phyloP scores from a whole-genome alignment of 2,113 vertebrate species.

The Halcyon senegalensis region DNA sequence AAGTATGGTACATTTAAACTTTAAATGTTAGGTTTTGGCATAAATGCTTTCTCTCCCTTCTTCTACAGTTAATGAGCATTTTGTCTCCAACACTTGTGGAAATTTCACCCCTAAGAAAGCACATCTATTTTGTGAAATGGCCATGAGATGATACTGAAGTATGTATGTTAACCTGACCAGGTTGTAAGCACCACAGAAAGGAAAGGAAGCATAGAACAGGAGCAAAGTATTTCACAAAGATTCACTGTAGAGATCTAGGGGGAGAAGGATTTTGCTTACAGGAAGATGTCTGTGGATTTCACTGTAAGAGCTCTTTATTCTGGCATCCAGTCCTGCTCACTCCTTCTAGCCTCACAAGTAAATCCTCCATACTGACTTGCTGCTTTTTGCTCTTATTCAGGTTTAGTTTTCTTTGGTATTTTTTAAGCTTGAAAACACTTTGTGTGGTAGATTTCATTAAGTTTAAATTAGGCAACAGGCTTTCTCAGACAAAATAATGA shows the following conservation, averaged over 20 bases:
- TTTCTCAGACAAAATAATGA: not conserved
- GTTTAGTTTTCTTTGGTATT: not conserved
- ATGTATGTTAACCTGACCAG: not conserved
- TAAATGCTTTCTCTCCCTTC: not conserved
- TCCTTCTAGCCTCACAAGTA: not conserved
- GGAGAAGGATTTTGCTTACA: not conserved
- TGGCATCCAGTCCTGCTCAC: rapidly evolving
- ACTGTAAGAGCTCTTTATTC: not conserved
- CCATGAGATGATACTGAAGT: not conserved
- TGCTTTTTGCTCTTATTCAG: not conserved
- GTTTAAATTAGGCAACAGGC: not conserved
- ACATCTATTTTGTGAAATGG: not conserved
- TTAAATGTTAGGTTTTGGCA: rapidly evolving
- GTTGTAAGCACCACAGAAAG: not conserved
- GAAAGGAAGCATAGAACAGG: not conserved
- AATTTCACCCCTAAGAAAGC: not conserved
- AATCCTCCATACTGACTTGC: not conserved
- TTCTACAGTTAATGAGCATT: not conserved
- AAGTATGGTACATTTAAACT: not conserved
- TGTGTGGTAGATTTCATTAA: not conserved
- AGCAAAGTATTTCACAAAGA: not conserved
- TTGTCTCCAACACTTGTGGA: not conserved
- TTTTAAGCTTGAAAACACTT: not conserved
- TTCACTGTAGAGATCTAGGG: not conserved
- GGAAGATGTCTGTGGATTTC: not conserved